These are phyloP conservation scores for Lycodopsis pacificus DNA, from an alignment of 2,797 vertebrate species.

Conservation along the genomic window DNA sequence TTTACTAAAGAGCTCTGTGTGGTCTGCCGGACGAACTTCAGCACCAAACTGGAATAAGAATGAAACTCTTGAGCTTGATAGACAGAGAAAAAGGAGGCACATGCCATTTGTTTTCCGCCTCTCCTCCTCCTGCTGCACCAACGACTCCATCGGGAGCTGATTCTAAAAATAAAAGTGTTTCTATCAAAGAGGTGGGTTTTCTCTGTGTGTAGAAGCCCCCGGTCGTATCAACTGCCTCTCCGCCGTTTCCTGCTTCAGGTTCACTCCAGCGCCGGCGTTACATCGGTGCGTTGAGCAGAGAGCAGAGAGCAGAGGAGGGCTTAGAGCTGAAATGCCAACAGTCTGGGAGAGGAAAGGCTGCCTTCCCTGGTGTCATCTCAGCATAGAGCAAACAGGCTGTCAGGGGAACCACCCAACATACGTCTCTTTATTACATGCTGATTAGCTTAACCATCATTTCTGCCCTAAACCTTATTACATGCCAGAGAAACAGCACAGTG, in stretches of 20 bases:
- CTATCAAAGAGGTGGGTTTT: slow-evolving; percentile 39
- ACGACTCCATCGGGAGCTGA: slow-evolving; percentile 60
- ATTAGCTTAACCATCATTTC: slow-evolving; percentile 16
- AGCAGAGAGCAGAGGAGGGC: slow-evolving; percentile 48
- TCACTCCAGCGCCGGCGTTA: slow-evolving; percentile 45
- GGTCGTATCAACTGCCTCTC: slow-evolving; percentile 34
- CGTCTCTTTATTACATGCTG: slow-evolving; percentile 13
- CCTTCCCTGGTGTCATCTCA: slow-evolving; percentile 59
- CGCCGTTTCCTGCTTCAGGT: slow-evolving; percentile 40
- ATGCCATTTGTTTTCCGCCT: slow-evolving; percentile 42
- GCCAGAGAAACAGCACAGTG: neutral
- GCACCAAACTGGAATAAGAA: slow-evolving; percentile 67
- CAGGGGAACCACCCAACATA: slow-evolving; percentile 59
- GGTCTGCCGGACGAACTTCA: slow-evolving; percentile 50
- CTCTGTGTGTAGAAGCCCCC: slow-evolving; percentile 43
- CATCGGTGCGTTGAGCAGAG: slow-evolving; percentile 59
- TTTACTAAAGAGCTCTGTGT: slow-evolving; percentile 31
- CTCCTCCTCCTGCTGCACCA: slow-evolving; percentile 36
- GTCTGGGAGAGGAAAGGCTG: slow-evolving; percentile 43
- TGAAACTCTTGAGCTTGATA: slow-evolving; percentile 48
- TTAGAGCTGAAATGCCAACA: slow-evolving; percentile 64
- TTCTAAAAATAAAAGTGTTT: slow-evolving; percentile 53
- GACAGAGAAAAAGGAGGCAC: slow-evolving; percentile 45
- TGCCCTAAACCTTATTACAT: neutral
- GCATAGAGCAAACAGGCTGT: slow-evolving; percentile 55